Evolutionary conservation across 1,140 invertebrate species (phyloP).

Genomic region (Orius insidiosus): DNA sequence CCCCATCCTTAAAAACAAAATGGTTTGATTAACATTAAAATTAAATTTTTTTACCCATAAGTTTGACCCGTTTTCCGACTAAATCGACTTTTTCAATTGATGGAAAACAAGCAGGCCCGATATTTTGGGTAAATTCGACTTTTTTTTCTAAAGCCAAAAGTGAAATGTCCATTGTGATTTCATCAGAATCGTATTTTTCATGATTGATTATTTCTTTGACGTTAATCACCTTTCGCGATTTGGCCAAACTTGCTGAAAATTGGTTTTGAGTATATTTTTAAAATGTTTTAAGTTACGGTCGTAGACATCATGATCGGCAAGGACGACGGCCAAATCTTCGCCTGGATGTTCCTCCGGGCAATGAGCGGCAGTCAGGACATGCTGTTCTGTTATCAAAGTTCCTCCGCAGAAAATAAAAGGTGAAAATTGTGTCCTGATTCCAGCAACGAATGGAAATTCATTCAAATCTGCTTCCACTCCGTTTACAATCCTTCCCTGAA

Average conservation of each 20-base stretch:
- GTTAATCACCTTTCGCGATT: background rate
- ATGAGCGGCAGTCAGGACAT: constrained; percentile 52
- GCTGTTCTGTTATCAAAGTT: constrained; percentile 38
- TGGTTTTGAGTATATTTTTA: too few relatives aligned
- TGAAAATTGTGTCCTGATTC: constrained; percentile 27
- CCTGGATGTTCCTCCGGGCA: constrained; percentile 25
- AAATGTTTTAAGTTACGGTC: constrained; percentile 4
- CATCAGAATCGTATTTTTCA: background rate
- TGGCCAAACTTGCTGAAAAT: background rate
- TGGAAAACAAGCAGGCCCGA: background rate
- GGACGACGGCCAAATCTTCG: background rate
- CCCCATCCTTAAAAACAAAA: too few relatives aligned
- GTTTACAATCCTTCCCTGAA: constrained; percentile 39
- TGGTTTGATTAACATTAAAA: too few relatives aligned
- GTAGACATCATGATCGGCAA: background rate
- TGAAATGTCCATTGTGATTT: background rate
- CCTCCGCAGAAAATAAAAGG: constrained; percentile 38
- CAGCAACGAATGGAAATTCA: constrained; percentile 47
- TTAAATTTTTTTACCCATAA: too few relatives aligned
- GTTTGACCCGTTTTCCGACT: background rate
- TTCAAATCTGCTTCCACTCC: constrained; percentile 36
- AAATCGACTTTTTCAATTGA: background rate
- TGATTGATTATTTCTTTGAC: background rate
- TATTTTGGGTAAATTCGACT: background rate
- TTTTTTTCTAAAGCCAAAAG: background rate